A percentile compares a stretch with the other conserved stretches of the same genome.
Evolutionary conservation across 2,888 invertebrate genomes (phyloP).

Genomic region (Aquatica leii): DNA sequence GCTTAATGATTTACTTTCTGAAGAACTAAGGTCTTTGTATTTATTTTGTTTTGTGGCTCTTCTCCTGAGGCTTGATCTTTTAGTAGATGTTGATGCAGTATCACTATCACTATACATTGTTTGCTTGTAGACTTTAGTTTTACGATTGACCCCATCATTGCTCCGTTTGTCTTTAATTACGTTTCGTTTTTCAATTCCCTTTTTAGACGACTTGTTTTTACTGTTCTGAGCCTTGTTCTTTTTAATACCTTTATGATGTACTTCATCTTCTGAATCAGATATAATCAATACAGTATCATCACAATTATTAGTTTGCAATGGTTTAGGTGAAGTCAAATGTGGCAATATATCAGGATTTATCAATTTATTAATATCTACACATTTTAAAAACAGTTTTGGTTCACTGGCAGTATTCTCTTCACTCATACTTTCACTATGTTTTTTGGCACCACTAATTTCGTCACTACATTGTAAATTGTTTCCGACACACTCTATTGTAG

Average conservation of each 20-base stretch:
- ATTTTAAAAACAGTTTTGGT: constrained; percentile 48
- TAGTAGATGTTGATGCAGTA: neutral
- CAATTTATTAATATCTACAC: constrained; percentile 57
- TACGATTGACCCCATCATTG: too few species aligned
- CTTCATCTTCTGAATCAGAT: constrained; percentile 51
- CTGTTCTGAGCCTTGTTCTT: neutral
- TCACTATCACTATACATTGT: constrained; percentile 8
- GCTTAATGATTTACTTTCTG: neutral
- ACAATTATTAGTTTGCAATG: neutral
- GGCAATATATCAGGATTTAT: constrained; percentile 45
- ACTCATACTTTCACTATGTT: neutral
- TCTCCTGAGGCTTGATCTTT: neutral
- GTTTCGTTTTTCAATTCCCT: neutral
- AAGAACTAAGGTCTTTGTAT: neutral
- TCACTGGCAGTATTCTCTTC: constrained; percentile 5
- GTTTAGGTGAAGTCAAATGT: constrained; percentile 23
- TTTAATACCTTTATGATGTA: neutral
- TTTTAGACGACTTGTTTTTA: neutral
- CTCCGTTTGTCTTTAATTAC: neutral
- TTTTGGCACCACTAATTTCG: neutral
- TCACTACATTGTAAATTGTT: neutral
- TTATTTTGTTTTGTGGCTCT: neutral
- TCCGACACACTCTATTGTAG: neutral
- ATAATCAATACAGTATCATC: constrained; percentile 51
- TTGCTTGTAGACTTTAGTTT: neutral